Base-by-base conservation (phyloP, 2,888 invertebrate genomes). In the Leptinotarsa peninsularis region DNA sequence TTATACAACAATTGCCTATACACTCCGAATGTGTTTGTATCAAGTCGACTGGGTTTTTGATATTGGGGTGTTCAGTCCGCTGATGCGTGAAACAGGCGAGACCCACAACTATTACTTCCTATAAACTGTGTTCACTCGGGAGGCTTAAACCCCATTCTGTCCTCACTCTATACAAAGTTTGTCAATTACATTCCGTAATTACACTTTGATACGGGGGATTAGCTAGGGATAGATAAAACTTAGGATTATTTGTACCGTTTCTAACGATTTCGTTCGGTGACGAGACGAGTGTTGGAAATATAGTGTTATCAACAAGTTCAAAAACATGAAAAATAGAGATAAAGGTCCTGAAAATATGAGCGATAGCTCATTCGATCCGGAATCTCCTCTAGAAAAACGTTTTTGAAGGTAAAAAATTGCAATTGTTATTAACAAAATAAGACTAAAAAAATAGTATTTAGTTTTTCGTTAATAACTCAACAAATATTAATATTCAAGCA, bases 1-100 rank as follows among this genome's bases (percentile, higher is more conserved):
- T 87, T 87, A 87, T 87, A 83, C 83, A 86, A 85, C 86, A 85
- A 87, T 86, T 87, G 87, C 85, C 84, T 70, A 68, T 75, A 75
- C 78, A 76, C 76, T 78, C 71, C 84, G 84, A 86, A 86, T 86
- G 85, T 84, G 83, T 85, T 84, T 82, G 83, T 84, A 84, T 83
- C 82, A 81, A 76, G 78, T 78, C 78, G 78, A 73, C 75, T 76
- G 75, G 73, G 76, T 79, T 77, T 77, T 77, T 73, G 76, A 79
- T 79, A 77, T 76, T 76, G 74, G 79, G 76, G 79, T 69, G 77
- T 74, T 79, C 76, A 79, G 79, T 43, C 68, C 74, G 83, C 76
- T 81, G 79, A 79, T 83, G 84, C 85, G 83, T 79, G 80, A 84
- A 85, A 85, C 82, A 81, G 82, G 75, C 80, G 79, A 79, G 82